Evolutionary conservation across 1,140 invertebrate genomes (phyloP), one percentile per base, ranked within the genome.

Genomic region (Mesaphorura yosii): DNA sequence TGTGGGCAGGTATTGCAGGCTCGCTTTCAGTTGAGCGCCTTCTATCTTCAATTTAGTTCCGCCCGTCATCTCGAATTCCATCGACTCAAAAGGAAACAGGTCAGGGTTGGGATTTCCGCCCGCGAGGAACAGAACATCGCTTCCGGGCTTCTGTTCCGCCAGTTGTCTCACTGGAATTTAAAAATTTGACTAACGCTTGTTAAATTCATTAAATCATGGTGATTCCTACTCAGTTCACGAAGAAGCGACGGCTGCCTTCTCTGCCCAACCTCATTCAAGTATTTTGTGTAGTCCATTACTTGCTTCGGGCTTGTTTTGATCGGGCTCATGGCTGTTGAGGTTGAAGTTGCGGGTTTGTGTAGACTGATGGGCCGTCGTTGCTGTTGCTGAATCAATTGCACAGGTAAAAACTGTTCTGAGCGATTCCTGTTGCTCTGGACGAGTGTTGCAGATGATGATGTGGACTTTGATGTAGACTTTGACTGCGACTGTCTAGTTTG

Each of bases 101-200:
- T 74, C 68, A 49, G 83, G 78, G 62, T 86, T 86, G 1, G 85
- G 84, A 75, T 84, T 78, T 1, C 84, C 84, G 53, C 84, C 80
- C 0, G 82, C 84, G 52, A 88, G 69, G 1, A 82, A 84, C 14
- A 54, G n/a, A n/a, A 49, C 22, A 12, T 49, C 20, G 12, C 22
- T 47, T 27, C 37, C 22, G 14, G 15, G 10, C 38, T 41, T 23
- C 12, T 14, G 20, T 19, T 38, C 15, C 6, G n/a, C 14, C 17
- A 38, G 14, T 38, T 23, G 4, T 27, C 5, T 1, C 34, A 39
- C 15, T 17, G 3, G 3, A 53, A 25, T 3, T 27, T 14, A 34
- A 14, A 53, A 17, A 44, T 14, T n/a, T n/a, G n/a, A n/a, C n/a
- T n/a, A n/a, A n/a, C n/a, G n/a, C n/a, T n/a, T n/a, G n/a, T n/a